Evolutionary conservation across 2,113 vertebrate genomes (phyloP), one percentile per base, ranked within the genome.

Genomic region (Poeciliopsis retropinna): DNA sequence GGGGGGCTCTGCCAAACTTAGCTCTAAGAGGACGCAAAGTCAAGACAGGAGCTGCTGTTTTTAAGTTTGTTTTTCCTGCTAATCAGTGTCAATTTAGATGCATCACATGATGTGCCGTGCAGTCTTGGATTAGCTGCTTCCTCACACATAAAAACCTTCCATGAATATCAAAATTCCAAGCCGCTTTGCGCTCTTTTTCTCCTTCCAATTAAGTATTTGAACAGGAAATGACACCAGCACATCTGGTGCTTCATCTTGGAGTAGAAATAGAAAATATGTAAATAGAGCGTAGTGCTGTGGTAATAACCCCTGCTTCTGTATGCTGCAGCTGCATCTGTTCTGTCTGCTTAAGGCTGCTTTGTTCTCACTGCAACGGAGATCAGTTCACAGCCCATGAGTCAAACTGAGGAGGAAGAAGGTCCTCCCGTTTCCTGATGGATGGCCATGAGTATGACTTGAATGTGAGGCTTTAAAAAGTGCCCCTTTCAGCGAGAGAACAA

Each of bases 371-470:
- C 82, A 77, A 79, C 84, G 75, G 60, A 80, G 80, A 86, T 85
- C 76, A 66, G 83, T 87, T 88, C 85, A 87, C 76, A 81, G 79
- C 76, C 84, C 85, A 78, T 65, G 81, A 70, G 85, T 80, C 85
- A 88, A 88, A 69, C 64, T 75, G 84, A 77, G 73, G 81, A 85
- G 78, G 85, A 81, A 85, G 84, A 87, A 51, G 73, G 82, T 87
- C 84, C 77, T 80, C 87, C 80, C 83, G 73, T 64, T 78, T 71
- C 80, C 74, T 91, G 83, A 89, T 76, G 85, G 89, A 88, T 87
- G 81, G 78, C 82, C 65, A 70, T 73, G 81, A 83, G 80, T 86
- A 72, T 83, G 83, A 89, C 85, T 87, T 70, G 78, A 85, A 78
- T 84, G 78, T 83, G 72, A 88, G 83, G 85, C 82, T 78, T 73